Conservation (phyloP, 2,113 vertebrate genomes). For the Gallinago undulata region DNA sequence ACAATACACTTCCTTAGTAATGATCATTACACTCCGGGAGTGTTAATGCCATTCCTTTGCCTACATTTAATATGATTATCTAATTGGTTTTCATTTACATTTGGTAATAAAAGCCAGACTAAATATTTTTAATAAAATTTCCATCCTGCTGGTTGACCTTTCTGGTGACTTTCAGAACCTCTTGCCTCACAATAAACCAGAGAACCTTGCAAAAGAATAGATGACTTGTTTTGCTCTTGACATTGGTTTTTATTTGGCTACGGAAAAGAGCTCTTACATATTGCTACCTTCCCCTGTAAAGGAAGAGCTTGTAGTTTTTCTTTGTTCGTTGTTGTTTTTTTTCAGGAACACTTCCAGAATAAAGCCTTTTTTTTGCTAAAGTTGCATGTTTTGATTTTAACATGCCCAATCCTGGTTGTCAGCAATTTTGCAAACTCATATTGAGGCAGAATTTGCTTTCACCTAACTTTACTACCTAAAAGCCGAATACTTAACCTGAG, state of each 20-base stretch:
- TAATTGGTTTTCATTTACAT: slow-evolving; percentile 41
- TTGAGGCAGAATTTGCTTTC: slow-evolving; percentile 2
- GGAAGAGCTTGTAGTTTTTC: not conserved
- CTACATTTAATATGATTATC: not conserved
- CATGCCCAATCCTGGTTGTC: not conserved
- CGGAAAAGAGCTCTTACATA: not conserved
- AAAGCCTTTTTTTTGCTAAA: not conserved
- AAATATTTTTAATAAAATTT: slow-evolving; percentile 37
- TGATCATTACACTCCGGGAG: not conserved
- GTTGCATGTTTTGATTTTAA: not conserved
- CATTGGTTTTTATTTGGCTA: not conserved
- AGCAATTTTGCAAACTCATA: not conserved
- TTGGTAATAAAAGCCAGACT: slow-evolving; percentile 21
- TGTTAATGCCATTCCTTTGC: not conserved
- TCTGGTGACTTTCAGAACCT: not conserved
- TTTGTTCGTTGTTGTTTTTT: not conserved
- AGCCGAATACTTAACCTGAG: not conserved
- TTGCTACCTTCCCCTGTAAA: not conserved
- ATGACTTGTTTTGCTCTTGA: not conserved
- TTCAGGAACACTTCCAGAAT: not conserved
- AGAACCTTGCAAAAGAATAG: not conserved
- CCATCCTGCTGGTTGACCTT: not conserved
- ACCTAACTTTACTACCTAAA: not conserved
- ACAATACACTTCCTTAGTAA: not conserved
- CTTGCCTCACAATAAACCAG: not conserved